Percentiles rank a stretch among this genome's conserved stretches.
Evolutionary conservation across 2,113 vertebrate genomes (phyloP).

Genomic region (Cephalopterus ornatus): DNA sequence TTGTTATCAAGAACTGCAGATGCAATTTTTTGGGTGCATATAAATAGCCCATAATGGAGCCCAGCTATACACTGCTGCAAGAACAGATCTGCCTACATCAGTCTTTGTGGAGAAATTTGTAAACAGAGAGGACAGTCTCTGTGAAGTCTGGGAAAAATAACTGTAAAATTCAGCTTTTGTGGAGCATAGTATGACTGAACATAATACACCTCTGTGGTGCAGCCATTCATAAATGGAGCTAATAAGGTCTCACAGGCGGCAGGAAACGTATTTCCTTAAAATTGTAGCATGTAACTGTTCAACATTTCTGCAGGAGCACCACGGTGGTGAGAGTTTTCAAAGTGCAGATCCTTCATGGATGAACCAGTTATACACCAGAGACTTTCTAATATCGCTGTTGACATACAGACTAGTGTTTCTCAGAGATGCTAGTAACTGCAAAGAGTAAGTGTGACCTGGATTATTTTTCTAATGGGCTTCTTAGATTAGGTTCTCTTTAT

Average conservation of each 20-base stretch:
- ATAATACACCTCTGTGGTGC: neutral
- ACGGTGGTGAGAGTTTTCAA: neutral
- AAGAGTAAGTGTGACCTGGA: neutral
- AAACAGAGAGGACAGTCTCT: neutral
- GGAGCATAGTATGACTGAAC: neutral
- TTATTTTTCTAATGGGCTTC: neutral
- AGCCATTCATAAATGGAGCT: neutral
- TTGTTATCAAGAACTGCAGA: neutral
- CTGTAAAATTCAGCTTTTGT: neutral
- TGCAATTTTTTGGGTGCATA: neutral
- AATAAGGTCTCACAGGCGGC: neutral
- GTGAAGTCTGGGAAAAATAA: neutral
- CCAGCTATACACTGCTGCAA: neutral
- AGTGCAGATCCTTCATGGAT: neutral
- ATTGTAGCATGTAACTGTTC: neutral
- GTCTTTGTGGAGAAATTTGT: neutral
- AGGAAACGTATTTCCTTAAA: neutral
- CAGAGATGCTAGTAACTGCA: neutral
- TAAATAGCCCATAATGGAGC: neutral
- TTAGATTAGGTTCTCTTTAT: neutral
- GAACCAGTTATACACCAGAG: neutral
- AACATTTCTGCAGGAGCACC: neutral
- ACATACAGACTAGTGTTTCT: neutral
- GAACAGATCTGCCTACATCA: neutral
- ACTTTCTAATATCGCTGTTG: neutral